Evolutionary conservation across 2,797 vertebrate genomes (phyloP).

Genomic region (Microchirus variegatus): DNA sequence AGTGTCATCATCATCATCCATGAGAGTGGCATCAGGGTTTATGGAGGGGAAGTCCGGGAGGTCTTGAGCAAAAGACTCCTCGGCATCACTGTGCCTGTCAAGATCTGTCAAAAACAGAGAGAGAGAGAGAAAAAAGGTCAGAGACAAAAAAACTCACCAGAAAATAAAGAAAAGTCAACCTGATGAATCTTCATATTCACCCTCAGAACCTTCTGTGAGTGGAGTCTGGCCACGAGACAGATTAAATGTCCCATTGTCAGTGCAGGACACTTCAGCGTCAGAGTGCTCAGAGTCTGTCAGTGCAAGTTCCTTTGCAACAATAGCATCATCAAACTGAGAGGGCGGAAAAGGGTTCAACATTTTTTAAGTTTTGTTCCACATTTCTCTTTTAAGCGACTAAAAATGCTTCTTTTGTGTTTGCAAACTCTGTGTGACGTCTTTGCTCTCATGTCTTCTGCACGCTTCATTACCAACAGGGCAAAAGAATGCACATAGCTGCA

Average conservation of each 20-base stretch:
- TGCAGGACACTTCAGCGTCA: conserved; percentile 94
- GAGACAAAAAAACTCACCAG: not conserved
- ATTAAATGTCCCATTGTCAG: conserved; percentile 97
- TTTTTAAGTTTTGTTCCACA: not conserved
- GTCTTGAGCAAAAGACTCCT: conserved; percentile 95
- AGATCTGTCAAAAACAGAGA: conserved; percentile 79
- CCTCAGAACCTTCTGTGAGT: conserved; percentile 96
- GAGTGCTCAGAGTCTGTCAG: conserved; percentile 97
- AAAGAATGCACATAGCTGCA: not conserved
- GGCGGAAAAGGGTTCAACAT: conserved; percentile 13
- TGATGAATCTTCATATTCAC: conserved; percentile 45
- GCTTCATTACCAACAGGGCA: conserved; percentile 1
- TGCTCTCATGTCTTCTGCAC: not conserved
- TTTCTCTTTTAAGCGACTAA: too few species aligned
- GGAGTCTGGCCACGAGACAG: conserved; percentile 96
- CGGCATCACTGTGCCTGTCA: conserved; percentile 95
- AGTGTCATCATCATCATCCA: conserved; percentile 93
- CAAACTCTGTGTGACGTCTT: not conserved
- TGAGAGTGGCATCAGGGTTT: conserved; percentile 89
- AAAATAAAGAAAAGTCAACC: not conserved
- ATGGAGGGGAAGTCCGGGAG: conserved; percentile 97
- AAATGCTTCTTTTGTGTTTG: too few species aligned
- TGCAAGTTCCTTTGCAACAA: conserved; percentile 89
- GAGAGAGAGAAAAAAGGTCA: conserved; percentile 14
- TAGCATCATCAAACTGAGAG: conserved; percentile 90